Base-by-base conservation (phyloP, 2,888 invertebrate genomes). In the Volucella bombylans region DNA sequence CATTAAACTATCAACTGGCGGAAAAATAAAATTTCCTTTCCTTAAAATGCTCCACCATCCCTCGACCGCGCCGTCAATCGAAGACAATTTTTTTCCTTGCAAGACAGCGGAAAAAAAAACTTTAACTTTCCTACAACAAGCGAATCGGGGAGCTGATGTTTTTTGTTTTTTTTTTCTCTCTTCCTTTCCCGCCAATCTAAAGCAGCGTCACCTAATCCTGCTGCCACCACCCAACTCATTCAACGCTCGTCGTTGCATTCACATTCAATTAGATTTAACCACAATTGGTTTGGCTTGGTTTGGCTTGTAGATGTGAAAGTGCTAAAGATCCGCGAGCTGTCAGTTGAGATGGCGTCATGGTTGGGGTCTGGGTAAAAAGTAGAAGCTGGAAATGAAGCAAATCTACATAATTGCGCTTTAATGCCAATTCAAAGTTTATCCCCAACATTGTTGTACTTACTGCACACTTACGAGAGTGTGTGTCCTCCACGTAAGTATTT, bases 351-450 rank as follows among this genome's bases (percentile, higher is more conserved):
- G 54, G 43, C 39, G 31, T 57, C 50, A 4, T 23, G 3, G 57
- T 15, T 11, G 62, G 8, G 1, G 18, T 1, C 12, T 3, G 8
- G 41, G 15, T 23, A 38, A 47, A 38, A 4, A 65, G 14, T 43
- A 67, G n/a, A 23, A 50, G 45, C 31, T 31, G 71, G 62, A 73
- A 61, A 72, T 15, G 54, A 39, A 47, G 50, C 31, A 72, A 82
- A 82, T 82, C 82, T 82, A 68, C 79, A 79, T 82, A 82, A 77
- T 77, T 82, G 82, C 50, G 72, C 67, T 82, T 77, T 77, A 82
- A 79, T 82, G 50, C 52, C 73, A 67, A 64, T 73, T 82, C 68
- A 64, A 73, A 82, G 38, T 47, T 72, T 82, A 73, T 31, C 47
- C 54, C 62, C 64, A 72, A 69, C 59, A 73, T 62, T 72, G 76